These are phyloP conservation scores for Notothenia coriiceps DNA, from an alignment of 2,113 vertebrate genomes.

Conservation along the genomic window DNA sequence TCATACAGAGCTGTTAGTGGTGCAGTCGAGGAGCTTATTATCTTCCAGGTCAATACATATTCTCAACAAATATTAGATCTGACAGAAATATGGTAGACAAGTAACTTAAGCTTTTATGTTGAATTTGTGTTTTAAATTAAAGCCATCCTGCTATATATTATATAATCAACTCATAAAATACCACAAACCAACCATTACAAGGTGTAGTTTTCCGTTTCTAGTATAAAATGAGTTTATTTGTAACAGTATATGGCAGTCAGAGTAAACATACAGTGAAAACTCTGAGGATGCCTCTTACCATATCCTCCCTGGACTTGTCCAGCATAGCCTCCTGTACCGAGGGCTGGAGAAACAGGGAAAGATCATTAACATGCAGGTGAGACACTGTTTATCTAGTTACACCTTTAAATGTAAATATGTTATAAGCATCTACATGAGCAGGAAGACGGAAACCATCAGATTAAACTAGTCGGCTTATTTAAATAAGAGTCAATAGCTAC, in stretches of 20 bases:
- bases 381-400: neutral
- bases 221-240: neutral
- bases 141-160: too few species aligned
- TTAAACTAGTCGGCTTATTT: slow-evolving; percentile 41
- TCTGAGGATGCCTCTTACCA: slow-evolving; percentile 65
- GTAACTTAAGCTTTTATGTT: too few species aligned
- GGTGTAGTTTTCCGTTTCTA: too few species aligned
- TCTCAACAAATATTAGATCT: neutral
- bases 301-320: slow-evolving; percentile 70
- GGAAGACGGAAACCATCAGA: slow-evolving; percentile 40
- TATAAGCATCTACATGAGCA: slow-evolving; percentile 54
- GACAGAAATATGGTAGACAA: too few species aligned
- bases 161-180: too few species aligned
- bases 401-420: neutral
- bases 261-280: neutral
- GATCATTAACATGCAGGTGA: slow-evolving; percentile 5
- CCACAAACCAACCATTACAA: too few species aligned
- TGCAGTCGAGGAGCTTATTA: neutral
- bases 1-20: neutral
- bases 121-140: too few species aligned
- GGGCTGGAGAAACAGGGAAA: slow-evolving; percentile 53
- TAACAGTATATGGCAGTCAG: neutral
- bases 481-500: slow-evolving; percentile 59
- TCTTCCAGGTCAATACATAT: neutral
- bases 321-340: slow-evolving; percentile 68